Base-by-base conservation (phyloP, 2,888 invertebrate species). In the Aspidiotus rigidus region DNA sequence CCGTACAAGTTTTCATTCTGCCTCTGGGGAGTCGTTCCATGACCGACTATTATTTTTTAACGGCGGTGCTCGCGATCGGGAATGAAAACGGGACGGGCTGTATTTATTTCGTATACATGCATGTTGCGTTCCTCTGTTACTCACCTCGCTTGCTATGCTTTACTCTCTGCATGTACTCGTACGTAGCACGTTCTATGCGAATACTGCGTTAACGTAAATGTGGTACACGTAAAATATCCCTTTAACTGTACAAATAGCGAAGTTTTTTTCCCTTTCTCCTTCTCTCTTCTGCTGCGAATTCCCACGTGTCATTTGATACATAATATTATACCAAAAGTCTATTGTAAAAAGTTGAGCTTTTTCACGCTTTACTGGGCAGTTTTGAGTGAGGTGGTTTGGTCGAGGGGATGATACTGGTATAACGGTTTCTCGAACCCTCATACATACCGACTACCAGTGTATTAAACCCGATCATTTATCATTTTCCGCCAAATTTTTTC, bases 271-370 rank as follows among this genome's bases (percentile, higher is more conserved):
- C 17, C 17, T 5, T 7, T 55, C 17, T 55, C 15, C 7, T 55
- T n/a, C 17, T 55, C 56, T 13, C 56, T n/a, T 8, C 8, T 17
- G 9, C 8, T n/a, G 56, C 17, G 66, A 66, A 66, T 66, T 66
- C 66, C 66, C 66, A 44, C 56, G 66, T 66, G 66, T 66, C 66
- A 66, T 66, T 66, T 66, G 66, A 66, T 66, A 66, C 66, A 66
- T 57, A 66, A 66, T 66, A 66, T 66, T 66, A 66, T 66, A 66
- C 56, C 66, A 6, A 66, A 66, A 57, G 66, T 66, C 66, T 66
- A 66, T 66, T 66, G 66, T 66, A 66, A 66, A 28, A 66, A 66
- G 66, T 66, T 66, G 57, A 66, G 66, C 66, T 66, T 66, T 66
- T 66, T 66, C 66, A 66, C 66, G 66, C 41, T 66, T 66, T 66